These are phyloP conservation scores for Elgaria multicarinata DNA, from an alignment of 2,113 vertebrate genomes.

Conservation along the genomic window DNA sequence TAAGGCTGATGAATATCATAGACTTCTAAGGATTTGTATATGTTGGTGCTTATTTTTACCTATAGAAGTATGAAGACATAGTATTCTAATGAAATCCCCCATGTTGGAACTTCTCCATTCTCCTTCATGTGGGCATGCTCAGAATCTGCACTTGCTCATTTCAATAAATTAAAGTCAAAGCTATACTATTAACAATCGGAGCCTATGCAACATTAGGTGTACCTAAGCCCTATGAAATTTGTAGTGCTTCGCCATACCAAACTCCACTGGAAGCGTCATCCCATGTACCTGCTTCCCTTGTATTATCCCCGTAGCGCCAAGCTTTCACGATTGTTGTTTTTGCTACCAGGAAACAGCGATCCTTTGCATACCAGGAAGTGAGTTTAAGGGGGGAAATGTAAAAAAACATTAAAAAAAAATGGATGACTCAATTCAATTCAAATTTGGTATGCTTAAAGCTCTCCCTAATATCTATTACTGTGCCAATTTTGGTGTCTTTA, in stretches of 20 bases:
- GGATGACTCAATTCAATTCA: too few relatives aligned
- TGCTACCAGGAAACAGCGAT: too few relatives aligned
- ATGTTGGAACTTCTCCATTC: neutral
- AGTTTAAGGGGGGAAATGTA: too few relatives aligned
- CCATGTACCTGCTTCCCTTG: too few relatives aligned
- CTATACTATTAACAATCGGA: neutral
- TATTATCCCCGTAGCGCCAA: too few relatives aligned
- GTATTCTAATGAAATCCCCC: neutral
- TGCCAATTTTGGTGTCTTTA: too few relatives aligned
- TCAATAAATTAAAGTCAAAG: neutral
- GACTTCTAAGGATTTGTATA: neutral
- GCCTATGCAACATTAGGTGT: neutral
- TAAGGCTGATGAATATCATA: neutral
- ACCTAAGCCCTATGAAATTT: neutral
- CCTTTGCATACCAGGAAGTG: too few relatives aligned
- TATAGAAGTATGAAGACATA: neutral
- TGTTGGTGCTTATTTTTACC: neutral
- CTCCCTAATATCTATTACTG: too few relatives aligned
- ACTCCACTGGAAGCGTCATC: too few relatives aligned
- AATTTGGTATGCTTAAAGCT: too few relatives aligned
- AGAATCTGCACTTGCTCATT: neutral
- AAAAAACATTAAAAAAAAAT: too few relatives aligned
- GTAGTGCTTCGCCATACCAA: neutral
- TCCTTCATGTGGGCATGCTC: neutral
- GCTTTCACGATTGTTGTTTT: too few relatives aligned